Evolutionary conservation across 2,888 invertebrate species (phyloP), one percentile per base, ranked within the genome.

Genomic region (Dynastes tityus): DNA sequence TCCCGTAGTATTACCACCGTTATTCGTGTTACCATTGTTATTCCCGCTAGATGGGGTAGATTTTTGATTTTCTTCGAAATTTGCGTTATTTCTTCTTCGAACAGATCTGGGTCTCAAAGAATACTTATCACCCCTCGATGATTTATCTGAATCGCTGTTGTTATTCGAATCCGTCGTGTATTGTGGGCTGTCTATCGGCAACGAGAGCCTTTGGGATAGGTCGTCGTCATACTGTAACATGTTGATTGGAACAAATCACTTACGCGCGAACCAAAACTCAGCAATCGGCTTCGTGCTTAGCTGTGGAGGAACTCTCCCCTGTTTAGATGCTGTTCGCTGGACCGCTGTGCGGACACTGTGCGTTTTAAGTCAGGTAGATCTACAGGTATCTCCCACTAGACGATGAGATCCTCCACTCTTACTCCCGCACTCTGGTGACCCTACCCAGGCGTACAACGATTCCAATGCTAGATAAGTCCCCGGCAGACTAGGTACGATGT

Each of bases 31-130:
- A 37, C 51, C 51, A 16, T 70, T 51, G 27, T 13, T 40, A n/a
- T 67, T 53, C 5, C 65, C 37, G 81, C 58, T 83, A 81, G 37
- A 71, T 75, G 64, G 77, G 75, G 68, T 75, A 75, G 75, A 76
- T 63, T 73, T 80, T 27, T 73, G 77, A 63, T 79, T 78, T n/a
- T 82, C 81, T 11, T 78, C 77, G 40, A 78, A 53, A 40, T 64
- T 55, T 22, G 64, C 53, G 76, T 81, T 80, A 75, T 81, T 80
- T 67, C 85, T 83, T 29, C 87, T 81, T 51, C 87, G 82, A 64
- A 84, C 77, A 16, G 87, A 86, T 49, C 89, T 84, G 4, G 89
- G 89, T 55, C 89, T 83, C 63, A 89, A 82, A 9, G 88, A 89
- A 79, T 89, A 89, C 81, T 89, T 89, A 75, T 89, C 89, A 75